phyloP scores from a whole-genome alignment of 1,140 invertebrate species.

The Hypothenemus hampei region DNA sequence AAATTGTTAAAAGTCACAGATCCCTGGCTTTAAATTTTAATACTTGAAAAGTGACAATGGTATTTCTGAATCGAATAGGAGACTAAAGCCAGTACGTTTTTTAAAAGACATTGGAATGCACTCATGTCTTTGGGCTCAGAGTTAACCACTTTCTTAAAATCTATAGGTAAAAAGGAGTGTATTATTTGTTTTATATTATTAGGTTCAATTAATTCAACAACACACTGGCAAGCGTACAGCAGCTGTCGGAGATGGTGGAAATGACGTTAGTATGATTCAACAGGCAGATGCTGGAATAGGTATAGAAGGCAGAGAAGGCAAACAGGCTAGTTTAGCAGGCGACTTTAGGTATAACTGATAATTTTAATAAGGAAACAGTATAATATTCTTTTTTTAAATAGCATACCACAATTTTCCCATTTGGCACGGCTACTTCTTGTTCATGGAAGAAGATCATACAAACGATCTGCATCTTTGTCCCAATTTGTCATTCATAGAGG shows the following conservation, averaged over 20 bases:
- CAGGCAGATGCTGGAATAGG: constrained; percentile 94
- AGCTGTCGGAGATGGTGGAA: constrained; percentile 81
- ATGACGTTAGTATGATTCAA: constrained; percentile 91
- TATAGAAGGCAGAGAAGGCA: constrained; percentile 90
- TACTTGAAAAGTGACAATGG: too few relatives aligned
- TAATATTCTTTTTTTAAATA: constrained; percentile 52
- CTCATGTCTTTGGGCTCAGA: too few relatives aligned
- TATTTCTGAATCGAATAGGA: too few relatives aligned
- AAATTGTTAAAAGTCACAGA: too few relatives aligned
- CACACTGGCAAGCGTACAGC: constrained; percentile 81
- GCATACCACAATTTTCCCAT: constrained; percentile 87
- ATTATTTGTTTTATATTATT: constrained; percentile 32
- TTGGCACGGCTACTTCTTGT: constrained; percentile 85
- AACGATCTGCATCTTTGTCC: constrained; percentile 90
- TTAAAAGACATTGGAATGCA: too few relatives aligned
- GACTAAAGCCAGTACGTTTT: too few relatives aligned
- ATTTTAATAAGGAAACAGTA: too few relatives aligned
- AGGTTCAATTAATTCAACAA: constrained; percentile 69
- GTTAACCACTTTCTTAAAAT: too few relatives aligned
- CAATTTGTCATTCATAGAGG: constrained; percentile 99
- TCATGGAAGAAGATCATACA: constrained; percentile 93
- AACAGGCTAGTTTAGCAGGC: constrained; percentile 96
- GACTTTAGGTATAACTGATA: constrained; percentile 72
- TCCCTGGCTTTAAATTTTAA: too few relatives aligned
- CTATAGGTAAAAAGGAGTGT: background rate